A percentile compares a stretch with the other conserved stretches of the same genome.
phyloP scores from a whole-genome alignment of 2,888 invertebrate genomes.

The Pomacea canaliculata region DNA sequence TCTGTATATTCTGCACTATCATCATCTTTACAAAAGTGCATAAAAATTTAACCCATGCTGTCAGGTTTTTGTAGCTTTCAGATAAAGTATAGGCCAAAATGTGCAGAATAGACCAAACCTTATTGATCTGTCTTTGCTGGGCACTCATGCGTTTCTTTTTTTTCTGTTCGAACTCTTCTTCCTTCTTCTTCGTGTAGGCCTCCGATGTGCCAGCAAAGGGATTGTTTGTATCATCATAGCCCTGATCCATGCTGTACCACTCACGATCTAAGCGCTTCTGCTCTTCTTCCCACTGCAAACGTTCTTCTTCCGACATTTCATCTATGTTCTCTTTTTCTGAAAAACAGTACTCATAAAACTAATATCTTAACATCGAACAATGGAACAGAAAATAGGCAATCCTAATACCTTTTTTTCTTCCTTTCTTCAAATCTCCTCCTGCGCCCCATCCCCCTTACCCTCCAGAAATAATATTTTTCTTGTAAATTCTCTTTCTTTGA shows the following conservation, averaged over 20 bases:
- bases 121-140: slow-evolving; percentile 95
- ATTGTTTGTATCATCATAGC: slow-evolving; percentile 83
- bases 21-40: too few species aligned
- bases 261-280: slow-evolving; percentile 81
- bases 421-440: not conserved
- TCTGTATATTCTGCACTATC: too few species aligned
- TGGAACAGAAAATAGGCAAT: too few species aligned
- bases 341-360: not conserved
- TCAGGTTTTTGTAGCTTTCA: too few species aligned
- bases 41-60: too few species aligned
- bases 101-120: slow-evolving; percentile 67
- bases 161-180: slow-evolving; percentile 90
- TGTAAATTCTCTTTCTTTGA: too few species aligned
- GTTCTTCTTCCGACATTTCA: slow-evolving; percentile 76
- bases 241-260: slow-evolving; percentile 96
- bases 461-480: too few species aligned
- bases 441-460: too few species aligned
- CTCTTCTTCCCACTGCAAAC: slow-evolving; percentile 61
- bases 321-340: slow-evolving; percentile 41
- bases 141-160: slow-evolving; percentile 94
- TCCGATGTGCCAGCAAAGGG: slow-evolving; percentile 89
- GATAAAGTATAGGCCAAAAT: too few species aligned
- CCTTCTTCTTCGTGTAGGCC: slow-evolving; percentile 93
- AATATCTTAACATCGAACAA: not conserved
- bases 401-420: not conserved